phyloP scores from a whole-genome alignment of 2,113 vertebrate genomes.

The Peromyscus leucopus region DNA sequence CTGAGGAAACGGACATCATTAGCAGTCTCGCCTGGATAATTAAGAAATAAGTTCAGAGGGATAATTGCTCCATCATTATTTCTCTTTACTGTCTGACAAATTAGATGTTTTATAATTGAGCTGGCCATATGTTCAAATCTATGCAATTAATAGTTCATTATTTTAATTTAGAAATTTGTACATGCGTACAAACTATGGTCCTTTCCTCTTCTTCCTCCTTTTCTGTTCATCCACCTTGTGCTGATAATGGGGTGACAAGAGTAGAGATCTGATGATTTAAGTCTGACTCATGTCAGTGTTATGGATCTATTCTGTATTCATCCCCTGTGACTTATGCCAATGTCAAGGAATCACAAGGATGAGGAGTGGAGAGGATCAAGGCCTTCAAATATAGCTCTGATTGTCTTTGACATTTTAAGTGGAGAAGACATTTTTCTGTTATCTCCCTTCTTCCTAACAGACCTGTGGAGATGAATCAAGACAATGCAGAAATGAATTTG shows the following conservation, averaged over 20 bases:
- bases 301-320: conserved; percentile 53
- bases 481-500: conserved; percentile 52
- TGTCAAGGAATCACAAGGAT: not conserved
- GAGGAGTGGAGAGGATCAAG: not conserved
- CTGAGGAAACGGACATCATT: conserved; percentile 67
- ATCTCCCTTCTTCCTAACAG: not conserved
- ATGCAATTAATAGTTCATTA: conserved; percentile 59
- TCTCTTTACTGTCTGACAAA: conserved; percentile 75
- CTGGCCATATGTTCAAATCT: conserved; percentile 73
- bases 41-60: conserved; percentile 67
- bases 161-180: conserved; percentile 71
- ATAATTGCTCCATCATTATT: conserved; percentile 67
- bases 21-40: conserved; percentile 72
- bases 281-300: not conserved
- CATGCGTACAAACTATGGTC: not conserved
- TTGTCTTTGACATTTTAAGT: conserved; percentile 64
- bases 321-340: conserved; percentile 15
- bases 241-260: not conserved
- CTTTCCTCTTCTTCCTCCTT: not conserved
- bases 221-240: not conserved
- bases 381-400: conserved; percentile 46
- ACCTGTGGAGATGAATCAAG: conserved; percentile 32
- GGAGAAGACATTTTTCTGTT: conserved; percentile 60
- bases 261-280: not conserved
- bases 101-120: conserved; percentile 74